Evolutionary conservation across 2,113 vertebrate genomes (phyloP).

Genomic region (Ifrita kowaldi): DNA sequence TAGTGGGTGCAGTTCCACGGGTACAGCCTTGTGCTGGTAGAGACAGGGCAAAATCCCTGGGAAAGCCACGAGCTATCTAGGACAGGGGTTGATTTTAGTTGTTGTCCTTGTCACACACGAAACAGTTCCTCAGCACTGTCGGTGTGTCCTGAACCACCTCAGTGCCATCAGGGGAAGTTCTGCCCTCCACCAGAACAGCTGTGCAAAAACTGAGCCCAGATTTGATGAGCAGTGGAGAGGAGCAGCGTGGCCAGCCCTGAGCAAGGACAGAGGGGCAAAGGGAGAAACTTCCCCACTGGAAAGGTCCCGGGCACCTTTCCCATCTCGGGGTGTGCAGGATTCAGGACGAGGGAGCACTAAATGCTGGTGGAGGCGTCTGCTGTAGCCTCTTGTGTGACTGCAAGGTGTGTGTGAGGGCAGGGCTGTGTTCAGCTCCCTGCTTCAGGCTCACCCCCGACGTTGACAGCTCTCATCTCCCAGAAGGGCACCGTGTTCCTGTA

Average conservation of each 20-base stretch:
- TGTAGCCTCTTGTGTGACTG: neutral
- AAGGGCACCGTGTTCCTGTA: neutral
- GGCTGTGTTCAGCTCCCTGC: accelerated
- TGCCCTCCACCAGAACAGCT: neutral
- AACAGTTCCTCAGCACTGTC: neutral
- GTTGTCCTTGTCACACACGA: neutral
- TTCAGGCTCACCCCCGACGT: neutral
- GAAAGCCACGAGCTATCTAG: neutral
- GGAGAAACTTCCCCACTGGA: accelerated
- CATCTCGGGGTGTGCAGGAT: accelerated
- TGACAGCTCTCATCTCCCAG: neutral
- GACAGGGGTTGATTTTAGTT: neutral
- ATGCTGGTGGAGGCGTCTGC: accelerated
- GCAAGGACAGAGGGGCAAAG: neutral
- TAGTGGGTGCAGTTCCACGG: neutral
- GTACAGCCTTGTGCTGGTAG: neutral
- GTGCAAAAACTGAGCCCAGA: neutral
- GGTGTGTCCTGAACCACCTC: neutral
- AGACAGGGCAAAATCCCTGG: neutral
- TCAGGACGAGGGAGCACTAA: neutral
- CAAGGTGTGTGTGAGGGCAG: neutral
- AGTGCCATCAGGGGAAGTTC: too few species aligned
- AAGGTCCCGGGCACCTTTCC: neutral
- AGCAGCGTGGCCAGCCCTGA: neutral
- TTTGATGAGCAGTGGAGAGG: neutral